phyloP scores from a whole-genome alignment of 2,797 vertebrate species.

The Falco concolor region DNA sequence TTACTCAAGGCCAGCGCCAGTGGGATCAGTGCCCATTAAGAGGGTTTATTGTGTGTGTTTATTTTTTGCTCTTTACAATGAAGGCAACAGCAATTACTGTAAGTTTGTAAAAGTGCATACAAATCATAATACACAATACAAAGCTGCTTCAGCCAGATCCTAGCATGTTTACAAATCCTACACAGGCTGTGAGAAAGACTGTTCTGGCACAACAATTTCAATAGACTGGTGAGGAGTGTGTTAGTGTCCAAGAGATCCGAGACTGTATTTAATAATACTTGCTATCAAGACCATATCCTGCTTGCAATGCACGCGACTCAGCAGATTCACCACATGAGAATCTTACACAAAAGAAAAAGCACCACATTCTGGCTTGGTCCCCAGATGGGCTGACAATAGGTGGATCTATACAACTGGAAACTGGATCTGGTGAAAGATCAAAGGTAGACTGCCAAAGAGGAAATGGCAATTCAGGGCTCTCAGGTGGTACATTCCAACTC shows the following conservation, averaged over 20 bases:
- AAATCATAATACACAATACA: slow-evolving; percentile 40
- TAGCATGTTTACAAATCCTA: neutral
- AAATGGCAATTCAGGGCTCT: neutral
- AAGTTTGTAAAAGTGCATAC: slow-evolving; percentile 53
- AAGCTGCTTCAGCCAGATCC: slow-evolving; percentile 48
- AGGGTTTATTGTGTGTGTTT: slow-evolving; percentile 53
- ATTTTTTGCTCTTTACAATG: slow-evolving; percentile 59
- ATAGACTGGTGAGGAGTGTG: neutral
- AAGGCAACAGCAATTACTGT: slow-evolving; percentile 66
- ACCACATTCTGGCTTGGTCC: neutral
- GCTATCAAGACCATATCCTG: neutral
- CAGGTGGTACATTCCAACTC: neutral
- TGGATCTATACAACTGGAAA: neutral
- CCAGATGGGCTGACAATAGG: neutral
- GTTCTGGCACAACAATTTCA: slow-evolving; percentile 11
- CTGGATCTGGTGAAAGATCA: neutral
- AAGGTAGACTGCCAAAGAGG: neutral
- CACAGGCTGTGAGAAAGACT: slow-evolving; percentile 41
- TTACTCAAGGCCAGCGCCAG: slow-evolving; percentile 58
- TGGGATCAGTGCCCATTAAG: slow-evolving; percentile 52
- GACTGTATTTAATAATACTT: neutral
- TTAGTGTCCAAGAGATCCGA: neutral
- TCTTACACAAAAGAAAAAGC: neutral
- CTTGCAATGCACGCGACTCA: neutral
- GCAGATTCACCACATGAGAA: neutral